Conservation (phyloP, 1,140 invertebrate species). For the Brachionus paranguensis region DNA sequence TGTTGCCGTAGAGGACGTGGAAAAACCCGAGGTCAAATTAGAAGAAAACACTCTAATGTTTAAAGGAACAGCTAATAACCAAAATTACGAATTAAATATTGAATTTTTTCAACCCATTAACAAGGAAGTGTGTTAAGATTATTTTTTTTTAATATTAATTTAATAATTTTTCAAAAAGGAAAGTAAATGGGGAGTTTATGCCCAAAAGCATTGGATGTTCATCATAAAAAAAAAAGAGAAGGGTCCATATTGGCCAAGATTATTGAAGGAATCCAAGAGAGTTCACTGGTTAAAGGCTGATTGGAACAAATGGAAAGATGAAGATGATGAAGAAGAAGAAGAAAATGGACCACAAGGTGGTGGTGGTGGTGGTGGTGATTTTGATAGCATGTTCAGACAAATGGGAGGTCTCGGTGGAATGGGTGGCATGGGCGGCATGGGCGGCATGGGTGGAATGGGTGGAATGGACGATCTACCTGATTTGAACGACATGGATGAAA, state of each 20-base stretch:
- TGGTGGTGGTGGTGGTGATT: background rate
- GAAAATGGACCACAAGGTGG: conserved; percentile 38
- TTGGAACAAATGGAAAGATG: conserved; percentile 93
- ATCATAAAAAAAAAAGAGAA: conserved; percentile 65
- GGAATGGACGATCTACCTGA: conserved; percentile 47
- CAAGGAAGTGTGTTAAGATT: background rate
- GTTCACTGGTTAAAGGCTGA: conserved; percentile 90
- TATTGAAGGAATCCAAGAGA: conserved; percentile 80
- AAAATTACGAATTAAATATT: conserved; percentile 7
- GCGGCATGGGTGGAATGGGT: background rate
- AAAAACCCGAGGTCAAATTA: conserved; percentile 73
- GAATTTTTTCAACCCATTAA: background rate
- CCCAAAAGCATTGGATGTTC: conserved; percentile 70
- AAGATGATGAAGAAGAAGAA: conserved; percentile 67
- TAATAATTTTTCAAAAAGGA: conserved; percentile 53
- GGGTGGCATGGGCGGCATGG: background rate
- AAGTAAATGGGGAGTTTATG: conserved; percentile 60
- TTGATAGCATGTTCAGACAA: conserved; percentile 39
- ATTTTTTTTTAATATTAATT: background rate
- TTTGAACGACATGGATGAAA: conserved; percentile 47
- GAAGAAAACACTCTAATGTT: conserved; percentile 74
- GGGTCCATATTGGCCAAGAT: conserved; percentile 75
- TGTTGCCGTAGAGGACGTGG: conserved; percentile 79
- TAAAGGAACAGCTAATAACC: conserved; percentile 54
- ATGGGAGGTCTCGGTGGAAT: conserved; percentile 43